Evolutionary conservation across 1,140 invertebrate genomes (phyloP).

Genomic region (Phymorhynchus buccinoides): DNA sequence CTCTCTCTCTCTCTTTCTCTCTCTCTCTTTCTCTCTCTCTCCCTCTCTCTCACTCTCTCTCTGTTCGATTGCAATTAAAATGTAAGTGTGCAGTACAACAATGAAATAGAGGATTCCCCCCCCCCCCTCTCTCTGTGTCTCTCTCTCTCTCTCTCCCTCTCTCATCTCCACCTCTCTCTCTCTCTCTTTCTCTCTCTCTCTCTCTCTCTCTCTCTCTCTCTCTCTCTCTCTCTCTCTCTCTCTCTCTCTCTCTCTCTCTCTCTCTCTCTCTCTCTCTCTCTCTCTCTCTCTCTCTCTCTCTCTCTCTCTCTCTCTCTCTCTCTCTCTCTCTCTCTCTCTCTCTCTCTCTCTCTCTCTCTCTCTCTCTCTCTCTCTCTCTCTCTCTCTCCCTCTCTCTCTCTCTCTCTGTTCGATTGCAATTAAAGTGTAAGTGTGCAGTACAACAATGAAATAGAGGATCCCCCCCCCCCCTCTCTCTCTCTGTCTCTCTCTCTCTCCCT

Average conservation of each 20-base stretch:
- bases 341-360: conserved; percentile 21
- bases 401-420: not conserved
- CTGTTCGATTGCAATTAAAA: not conserved
- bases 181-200: conserved; percentile 1
- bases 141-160: not conserved
- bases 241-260: not conserved
- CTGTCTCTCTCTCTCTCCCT: too few relatives aligned
- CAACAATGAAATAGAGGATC: too few relatives aligned
- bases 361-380: conserved; percentile 25
- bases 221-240: not conserved
- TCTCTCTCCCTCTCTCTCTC: not conserved
- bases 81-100: too few relatives aligned
- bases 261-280: not conserved
- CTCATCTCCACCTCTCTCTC: not conserved
- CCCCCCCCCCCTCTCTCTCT: too few relatives aligned
- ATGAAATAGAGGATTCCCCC: too few relatives aligned
- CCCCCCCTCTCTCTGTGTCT: not conserved
- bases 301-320: conserved; percentile 17
- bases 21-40: not conserved
- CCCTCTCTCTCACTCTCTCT: not conserved
- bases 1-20: not conserved
- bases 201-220: not conserved
- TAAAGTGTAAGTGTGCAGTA: too few relatives aligned
- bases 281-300: conserved; percentile 23
- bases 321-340: not conserved